These are phyloP conservation scores for Rynchops niger DNA, from an alignment of 2,113 vertebrate genomes.

Conservation along the genomic window DNA sequence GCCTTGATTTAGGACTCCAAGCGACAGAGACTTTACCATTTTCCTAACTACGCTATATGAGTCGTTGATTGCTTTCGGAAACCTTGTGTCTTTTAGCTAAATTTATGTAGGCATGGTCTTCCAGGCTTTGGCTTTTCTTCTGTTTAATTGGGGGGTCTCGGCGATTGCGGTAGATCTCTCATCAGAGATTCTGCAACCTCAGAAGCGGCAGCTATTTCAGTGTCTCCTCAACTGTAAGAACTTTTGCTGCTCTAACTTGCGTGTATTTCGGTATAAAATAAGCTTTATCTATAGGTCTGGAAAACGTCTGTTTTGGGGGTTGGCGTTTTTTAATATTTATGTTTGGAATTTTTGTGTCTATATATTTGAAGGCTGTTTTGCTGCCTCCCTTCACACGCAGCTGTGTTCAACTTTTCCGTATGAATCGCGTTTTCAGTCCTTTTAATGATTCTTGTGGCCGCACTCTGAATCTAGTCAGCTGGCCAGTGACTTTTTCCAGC, in stretches of 20 bases:
- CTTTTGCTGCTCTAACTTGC: not conserved
- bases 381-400: not conserved
- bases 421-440: not conserved
- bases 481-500: not conserved
- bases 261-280: not conserved
- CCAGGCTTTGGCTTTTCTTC: not conserved
- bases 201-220: not conserved
- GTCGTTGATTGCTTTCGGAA: not conserved
- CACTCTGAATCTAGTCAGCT: not conserved
- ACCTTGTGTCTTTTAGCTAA: rapidly evolving
- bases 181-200: not conserved
- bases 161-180: not conserved
- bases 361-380: not conserved
- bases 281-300: not conserved
- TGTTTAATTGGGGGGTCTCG: not conserved
- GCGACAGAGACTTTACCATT: not conserved
- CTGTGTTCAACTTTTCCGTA: not conserved
- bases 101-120: not conserved
- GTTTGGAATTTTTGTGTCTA: not conserved
- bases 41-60: not conserved
- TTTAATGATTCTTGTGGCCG: not conserved
- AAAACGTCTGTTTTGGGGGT: not conserved
- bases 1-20: not conserved
- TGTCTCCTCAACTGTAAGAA: not conserved
- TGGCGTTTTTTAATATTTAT: not conserved